Percentiles rank a stretch among this genome's conserved stretches.
Evolutionary conservation across 2,888 invertebrate genomes (phyloP).

Genomic region (Latrodectus hesperus): DNA sequence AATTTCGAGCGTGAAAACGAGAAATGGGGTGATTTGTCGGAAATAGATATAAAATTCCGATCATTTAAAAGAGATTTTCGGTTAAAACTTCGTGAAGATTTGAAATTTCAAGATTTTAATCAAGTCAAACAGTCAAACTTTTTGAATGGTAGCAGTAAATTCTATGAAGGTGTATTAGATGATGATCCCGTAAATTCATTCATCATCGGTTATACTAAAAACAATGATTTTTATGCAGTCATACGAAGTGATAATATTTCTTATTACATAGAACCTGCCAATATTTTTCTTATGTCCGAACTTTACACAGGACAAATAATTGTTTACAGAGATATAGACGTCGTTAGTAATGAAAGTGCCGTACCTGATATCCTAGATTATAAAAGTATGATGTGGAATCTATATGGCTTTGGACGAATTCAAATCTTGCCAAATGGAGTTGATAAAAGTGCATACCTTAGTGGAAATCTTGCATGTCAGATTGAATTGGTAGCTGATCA

Average conservation of each 20-base stretch:
- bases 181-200: not conserved
- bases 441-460: slow-evolving; percentile 2
- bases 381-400: not conserved
- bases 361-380: not conserved
- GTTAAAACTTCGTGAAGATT: slow-evolving; percentile 41
- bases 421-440: slow-evolving; percentile 1
- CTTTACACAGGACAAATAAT: slow-evolving; percentile 15
- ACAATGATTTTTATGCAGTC: slow-evolving; percentile 29
- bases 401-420: not conserved
- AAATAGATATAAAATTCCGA: slow-evolving; percentile 19
- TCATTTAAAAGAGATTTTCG: slow-evolving; percentile 29
- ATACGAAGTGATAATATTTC: not conserved
- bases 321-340: slow-evolving; percentile 43
- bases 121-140: not conserved
- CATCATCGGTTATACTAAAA: slow-evolving; percentile 30
- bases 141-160: not conserved
- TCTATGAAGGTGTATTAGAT: slow-evolving; percentile 34
- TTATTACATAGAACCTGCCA: slow-evolving; percentile 52
- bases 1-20: not conserved
- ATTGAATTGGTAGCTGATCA: slow-evolving; percentile 74
- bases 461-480: slow-evolving; percentile 43
- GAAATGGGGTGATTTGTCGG: not conserved
- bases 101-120: slow-evolving; percentile 18
- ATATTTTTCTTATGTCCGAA: not conserved
- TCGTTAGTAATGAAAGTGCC: not conserved